Base-by-base conservation (phyloP, 2,888 invertebrate species). In the Gandaritis pyraliata region DNA sequence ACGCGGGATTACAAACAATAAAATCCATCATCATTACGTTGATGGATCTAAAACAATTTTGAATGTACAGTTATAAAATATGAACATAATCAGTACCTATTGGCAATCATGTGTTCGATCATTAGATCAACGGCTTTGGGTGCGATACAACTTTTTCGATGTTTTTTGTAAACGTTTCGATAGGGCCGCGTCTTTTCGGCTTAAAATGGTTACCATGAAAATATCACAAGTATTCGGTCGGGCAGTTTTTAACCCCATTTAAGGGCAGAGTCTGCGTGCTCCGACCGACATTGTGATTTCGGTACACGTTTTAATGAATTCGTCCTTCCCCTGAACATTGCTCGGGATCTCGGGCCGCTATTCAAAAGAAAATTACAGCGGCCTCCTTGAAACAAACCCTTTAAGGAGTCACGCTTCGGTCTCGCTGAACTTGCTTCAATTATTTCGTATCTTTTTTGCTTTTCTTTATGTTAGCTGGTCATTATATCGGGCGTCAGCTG, bases 401-500 rank as follows among this genome's bases (percentile, higher is more conserved):
- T 90, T 87, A 83, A 74, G 77, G 77, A 88, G 87, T 87, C 88
- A 88, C 86, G 88, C 86, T 88, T 80, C 83, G 81, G 81, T 87
- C 83, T 87, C 73, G 83, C 88, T 85, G 85, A 88, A 87, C 83
- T 87, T 83, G 80, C 74, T 83, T 83, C 90, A 90, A 90, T 91
- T 88, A 89, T 87, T 87, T 83, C 74, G 73, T 74, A 82, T 77
- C 81, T 72, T 81, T 88, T 83, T 87, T 85, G 79, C 81, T 83
- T 81, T 78, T 84, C 82, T 85, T 84, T 85, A 78, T 78, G 77
- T 75, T 80, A 81, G 76, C 80, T 50, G 83, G 85, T 86, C 83
- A 87, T 89, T 87, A 88, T 77, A 80, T 76, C 74, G 70, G n/a
- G 86, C 90, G 92, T 89, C 92, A 91, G 91, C 87, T 91, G 92